phyloP scores from a whole-genome alignment of 1,140 invertebrate species.

The Reticulitermes speratus region DNA sequence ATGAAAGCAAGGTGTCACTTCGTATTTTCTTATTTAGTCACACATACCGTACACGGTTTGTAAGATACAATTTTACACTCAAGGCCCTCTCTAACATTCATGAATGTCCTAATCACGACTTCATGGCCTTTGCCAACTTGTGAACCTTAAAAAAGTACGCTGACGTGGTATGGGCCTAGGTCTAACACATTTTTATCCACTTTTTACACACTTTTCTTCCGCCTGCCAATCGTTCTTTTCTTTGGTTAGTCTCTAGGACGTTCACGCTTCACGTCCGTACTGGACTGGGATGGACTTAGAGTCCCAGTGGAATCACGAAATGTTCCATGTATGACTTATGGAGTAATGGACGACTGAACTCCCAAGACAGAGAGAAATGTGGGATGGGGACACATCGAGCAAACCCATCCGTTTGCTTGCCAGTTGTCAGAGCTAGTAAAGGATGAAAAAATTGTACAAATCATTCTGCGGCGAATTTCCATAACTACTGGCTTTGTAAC shows the following conservation, averaged over 20 bases:
- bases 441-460: background rate
- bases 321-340: background rate
- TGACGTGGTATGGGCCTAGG: background rate
- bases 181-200: background rate
- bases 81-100: background rate
- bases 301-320: background rate
- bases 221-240: background rate
- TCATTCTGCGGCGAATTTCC: background rate
- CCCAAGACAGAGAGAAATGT: background rate
- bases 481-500: background rate
- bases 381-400: background rate
- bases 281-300: background rate
- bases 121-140: background rate
- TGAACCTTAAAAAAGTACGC: background rate
- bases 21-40: too few species aligned
- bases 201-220: background rate
- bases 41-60: too few species aligned
- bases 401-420: background rate
- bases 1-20: too few species aligned
- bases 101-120: background rate
- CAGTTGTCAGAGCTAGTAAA: background rate
- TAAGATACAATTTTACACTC: too few species aligned
- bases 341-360: background rate
- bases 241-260: background rate
- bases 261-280: background rate